Evolutionary conservation across 2,113 vertebrate genomes (phyloP).

Genomic region (Hucho hucho): DNA sequence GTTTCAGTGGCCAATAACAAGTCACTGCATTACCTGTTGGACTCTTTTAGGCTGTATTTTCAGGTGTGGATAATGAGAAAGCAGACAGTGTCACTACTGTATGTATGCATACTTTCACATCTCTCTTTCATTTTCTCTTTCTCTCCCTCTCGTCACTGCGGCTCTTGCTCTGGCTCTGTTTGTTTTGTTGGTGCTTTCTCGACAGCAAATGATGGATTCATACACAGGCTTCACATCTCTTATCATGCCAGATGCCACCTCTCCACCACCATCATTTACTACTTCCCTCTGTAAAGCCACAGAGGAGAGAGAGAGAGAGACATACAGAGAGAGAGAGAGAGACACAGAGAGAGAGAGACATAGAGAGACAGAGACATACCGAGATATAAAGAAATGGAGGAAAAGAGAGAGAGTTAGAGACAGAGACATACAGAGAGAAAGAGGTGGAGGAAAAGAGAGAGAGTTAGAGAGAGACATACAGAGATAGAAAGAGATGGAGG

Average conservation of each 20-base stretch:
- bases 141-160: not conserved
- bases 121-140: not conserved
- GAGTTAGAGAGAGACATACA: too few species aligned
- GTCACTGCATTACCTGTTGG: not conserved
- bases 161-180: not conserved
- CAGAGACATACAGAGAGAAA: too few species aligned
- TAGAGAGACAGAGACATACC: conserved; percentile 9
- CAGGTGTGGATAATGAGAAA: too few species aligned
- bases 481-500: too few species aligned
- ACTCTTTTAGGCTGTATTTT: too few species aligned
- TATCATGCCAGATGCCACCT: not conserved
- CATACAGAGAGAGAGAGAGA: not conserved
- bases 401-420: too few species aligned
- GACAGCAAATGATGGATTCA: not conserved
- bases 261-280: not conserved
- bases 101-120: too few species aligned
- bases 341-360: conserved; percentile 14
- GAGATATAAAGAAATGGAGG: too few species aligned
- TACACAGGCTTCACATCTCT: not conserved
- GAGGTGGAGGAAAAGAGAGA: not conserved
- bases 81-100: too few species aligned
- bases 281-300: not conserved
- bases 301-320: not conserved
- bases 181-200: not conserved
- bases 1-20: too few species aligned